Evolutionary conservation across 2,797 vertebrate genomes (phyloP).

Genomic region (Neosilurus mollespiculum): DNA sequence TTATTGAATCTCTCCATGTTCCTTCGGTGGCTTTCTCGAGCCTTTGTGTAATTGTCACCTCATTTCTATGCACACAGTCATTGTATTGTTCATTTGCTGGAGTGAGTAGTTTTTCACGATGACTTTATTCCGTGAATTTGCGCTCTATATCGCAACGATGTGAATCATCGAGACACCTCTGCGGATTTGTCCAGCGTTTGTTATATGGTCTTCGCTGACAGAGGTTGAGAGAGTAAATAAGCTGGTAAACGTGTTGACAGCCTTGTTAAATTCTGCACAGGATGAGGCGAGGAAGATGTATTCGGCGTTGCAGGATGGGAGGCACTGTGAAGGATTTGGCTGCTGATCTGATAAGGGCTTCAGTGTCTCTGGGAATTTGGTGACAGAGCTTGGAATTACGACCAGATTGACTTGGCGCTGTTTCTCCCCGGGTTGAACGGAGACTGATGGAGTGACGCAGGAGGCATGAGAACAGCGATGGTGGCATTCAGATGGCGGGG

Average conservation of each 20-base stretch:
- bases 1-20: not conserved
- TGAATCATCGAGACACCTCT: conserved; percentile 54
- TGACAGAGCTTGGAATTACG: conserved; percentile 39
- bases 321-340: conserved; percentile 52
- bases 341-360: conserved; percentile 58
- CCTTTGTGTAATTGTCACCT: conserved; percentile 15
- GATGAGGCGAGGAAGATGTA: conserved; percentile 31
- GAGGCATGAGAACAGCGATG: conserved; percentile 38
- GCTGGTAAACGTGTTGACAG: conserved; percentile 49
- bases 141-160: conserved; percentile 49
- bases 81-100: conserved; percentile 49
- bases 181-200: conserved; percentile 47
- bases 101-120: conserved; percentile 53
- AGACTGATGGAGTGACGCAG: conserved; percentile 31
- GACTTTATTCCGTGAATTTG: conserved; percentile 45
- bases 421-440: conserved; percentile 22
- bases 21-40: not conserved
- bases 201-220: conserved; percentile 46
- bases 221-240: conserved; percentile 49
- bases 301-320: conserved; percentile 45
- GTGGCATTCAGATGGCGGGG: conserved; percentile 10
- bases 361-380: conserved; percentile 44
- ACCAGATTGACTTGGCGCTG: conserved; percentile 53
- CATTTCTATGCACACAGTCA: conserved; percentile 47
- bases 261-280: conserved; percentile 47